phyloP scores from a whole-genome alignment of 2,113 vertebrate species.

The Oncorhynchus masou region DNA sequence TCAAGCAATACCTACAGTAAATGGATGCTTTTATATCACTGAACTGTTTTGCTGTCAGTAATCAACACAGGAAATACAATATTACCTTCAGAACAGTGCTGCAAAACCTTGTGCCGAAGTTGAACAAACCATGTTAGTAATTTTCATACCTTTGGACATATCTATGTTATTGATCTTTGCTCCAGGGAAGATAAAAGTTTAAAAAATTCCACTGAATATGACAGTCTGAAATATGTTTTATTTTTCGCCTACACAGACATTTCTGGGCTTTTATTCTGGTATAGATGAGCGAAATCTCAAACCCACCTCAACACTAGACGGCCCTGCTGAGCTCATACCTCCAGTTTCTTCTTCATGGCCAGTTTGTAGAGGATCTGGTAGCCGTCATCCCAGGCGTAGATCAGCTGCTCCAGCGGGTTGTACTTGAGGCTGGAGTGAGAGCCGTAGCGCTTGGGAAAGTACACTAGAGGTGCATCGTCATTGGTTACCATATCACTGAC shows the following conservation, averaged over 20 bases:
- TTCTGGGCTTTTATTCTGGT: no score
- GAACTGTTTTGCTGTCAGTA: not conserved
- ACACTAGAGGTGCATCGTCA: slow-evolving; percentile 84
- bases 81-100: not conserved
- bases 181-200: slow-evolving; percentile 11
- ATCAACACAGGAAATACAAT: not conserved
- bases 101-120: not conserved
- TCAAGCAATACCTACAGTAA: not conserved
- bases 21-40: not conserved
- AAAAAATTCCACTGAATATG: not conserved
- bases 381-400: slow-evolving; percentile 96
- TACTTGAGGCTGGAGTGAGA: slow-evolving; percentile 93
- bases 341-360: slow-evolving; percentile 86
- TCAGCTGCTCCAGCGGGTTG: slow-evolving; percentile 85
- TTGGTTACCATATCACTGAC: slow-evolving; percentile 84
- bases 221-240: not conserved
- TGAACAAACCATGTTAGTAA: not conserved
- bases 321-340: slow-evolving; percentile 53
- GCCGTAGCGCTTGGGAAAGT: slow-evolving; percentile 93
- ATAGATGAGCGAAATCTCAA: no score
- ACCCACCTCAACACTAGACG: not conserved
- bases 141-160: not conserved
- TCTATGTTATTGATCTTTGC: slow-evolving; percentile 5
- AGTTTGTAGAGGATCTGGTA: slow-evolving; percentile 97
- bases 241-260: no score